Conservation (phyloP, 2,888 invertebrate species). For the Idaea dimidiata region DNA sequence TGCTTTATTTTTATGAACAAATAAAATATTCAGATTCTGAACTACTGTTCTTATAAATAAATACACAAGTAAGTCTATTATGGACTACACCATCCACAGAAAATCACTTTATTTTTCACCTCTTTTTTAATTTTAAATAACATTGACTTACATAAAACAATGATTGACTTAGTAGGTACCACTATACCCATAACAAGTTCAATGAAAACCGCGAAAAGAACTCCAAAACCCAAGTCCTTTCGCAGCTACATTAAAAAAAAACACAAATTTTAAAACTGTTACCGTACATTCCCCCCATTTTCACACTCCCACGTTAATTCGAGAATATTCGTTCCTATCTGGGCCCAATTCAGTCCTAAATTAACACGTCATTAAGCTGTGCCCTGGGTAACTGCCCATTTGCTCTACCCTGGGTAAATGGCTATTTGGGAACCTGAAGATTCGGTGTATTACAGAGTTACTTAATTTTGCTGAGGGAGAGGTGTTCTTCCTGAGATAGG, state of each 20-base stretch:
- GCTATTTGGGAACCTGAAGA: conserved; percentile 22
- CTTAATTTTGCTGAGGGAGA: conserved; percentile 28
- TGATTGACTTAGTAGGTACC: not conserved
- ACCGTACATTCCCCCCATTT: conserved; percentile 15
- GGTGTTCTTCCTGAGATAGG: not conserved
- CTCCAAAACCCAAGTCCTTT: not conserved
- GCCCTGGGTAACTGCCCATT: conserved; percentile 37
- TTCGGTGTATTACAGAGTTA: conserved; percentile 25
- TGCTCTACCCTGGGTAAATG: conserved; percentile 28
- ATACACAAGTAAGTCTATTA: no score
- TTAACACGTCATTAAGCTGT: conserved; percentile 48
- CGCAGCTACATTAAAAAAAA: not conserved
- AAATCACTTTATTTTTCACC: no score
- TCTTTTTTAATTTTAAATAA: no score
- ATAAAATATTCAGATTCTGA: no score
- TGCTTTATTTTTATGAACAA: no score
- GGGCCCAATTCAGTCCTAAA: conserved; percentile 38
- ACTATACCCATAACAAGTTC: not conserved
- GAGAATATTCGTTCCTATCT: conserved; percentile 28
- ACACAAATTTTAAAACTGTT: not conserved
- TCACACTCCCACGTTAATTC: conserved; percentile 17
- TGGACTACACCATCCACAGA: no score
- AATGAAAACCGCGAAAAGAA: not conserved
- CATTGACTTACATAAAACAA: no score
- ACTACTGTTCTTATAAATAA: no score